Evolutionary conservation across 2,113 vertebrate genomes (phyloP).

Genomic region (Chlorodrepanis virens): DNA sequence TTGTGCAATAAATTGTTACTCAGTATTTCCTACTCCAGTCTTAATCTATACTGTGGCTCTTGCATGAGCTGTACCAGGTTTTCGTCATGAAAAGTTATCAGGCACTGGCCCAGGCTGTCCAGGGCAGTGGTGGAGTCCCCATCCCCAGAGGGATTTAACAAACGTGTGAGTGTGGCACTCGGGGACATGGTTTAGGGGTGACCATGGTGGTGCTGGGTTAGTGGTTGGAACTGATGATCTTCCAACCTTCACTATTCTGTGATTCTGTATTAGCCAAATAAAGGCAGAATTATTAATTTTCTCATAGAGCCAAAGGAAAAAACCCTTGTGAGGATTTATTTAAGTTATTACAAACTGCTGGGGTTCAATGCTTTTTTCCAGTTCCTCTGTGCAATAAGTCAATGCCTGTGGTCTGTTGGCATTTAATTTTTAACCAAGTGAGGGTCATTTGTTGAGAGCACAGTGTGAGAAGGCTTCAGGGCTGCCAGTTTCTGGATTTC

Average conservation of each 20-base stretch:
- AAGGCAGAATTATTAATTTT: background rate
- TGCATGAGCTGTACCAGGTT: background rate
- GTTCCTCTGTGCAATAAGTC: background rate
- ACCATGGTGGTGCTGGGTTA: background rate
- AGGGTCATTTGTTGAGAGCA: background rate
- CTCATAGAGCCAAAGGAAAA: background rate
- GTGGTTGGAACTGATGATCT: background rate
- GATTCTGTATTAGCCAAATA: background rate
- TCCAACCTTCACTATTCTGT: background rate
- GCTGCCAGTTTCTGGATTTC: background rate
- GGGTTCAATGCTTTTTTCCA: background rate
- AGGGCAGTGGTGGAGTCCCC: background rate
- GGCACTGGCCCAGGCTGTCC: background rate
- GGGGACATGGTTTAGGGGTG: background rate
- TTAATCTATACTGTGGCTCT: background rate
- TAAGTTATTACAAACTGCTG: background rate
- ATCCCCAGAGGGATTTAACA: background rate
- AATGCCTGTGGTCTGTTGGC: background rate
- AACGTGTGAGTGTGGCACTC: background rate
- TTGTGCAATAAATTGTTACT: background rate
- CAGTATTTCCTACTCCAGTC: background rate
- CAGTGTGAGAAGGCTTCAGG: background rate
- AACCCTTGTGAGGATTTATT: background rate
- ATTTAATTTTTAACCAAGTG: rapidly evolving
- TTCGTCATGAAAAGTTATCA: background rate